Conservation (phyloP, 2,888 invertebrate genomes). For the Eudemis profundana region DNA sequence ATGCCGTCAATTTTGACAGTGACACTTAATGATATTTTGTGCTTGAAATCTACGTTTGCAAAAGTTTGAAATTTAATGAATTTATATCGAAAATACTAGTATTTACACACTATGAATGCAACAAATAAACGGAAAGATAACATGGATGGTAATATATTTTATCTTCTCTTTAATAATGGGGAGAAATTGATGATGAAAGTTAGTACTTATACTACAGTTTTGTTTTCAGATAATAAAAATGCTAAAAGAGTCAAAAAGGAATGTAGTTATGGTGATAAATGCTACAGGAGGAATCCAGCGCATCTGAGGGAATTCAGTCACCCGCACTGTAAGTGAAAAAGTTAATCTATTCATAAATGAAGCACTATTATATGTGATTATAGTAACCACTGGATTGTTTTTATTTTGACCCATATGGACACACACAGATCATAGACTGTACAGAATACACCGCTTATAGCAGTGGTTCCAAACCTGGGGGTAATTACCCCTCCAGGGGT, state of each 20-base stretch:
- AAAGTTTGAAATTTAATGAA: slow-evolving; percentile 64
- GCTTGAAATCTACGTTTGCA: slow-evolving; percentile 51
- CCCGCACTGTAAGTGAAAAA: slow-evolving; percentile 88
- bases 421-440: no score
- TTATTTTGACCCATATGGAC: no score
- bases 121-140: slow-evolving; percentile 58
- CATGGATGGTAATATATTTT: slow-evolving; percentile 54
- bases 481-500: no score
- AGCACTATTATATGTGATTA: not conserved
- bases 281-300: slow-evolving; percentile 93
- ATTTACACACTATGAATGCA: slow-evolving; percentile 52
- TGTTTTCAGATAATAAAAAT: slow-evolving; percentile 62
- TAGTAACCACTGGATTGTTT: no score
- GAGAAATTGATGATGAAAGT: not conserved
- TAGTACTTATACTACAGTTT: no score
- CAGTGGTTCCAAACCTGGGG: no score
- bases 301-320: slow-evolving; percentile 94
- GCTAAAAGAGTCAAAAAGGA: slow-evolving; percentile 74
- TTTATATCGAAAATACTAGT: slow-evolving; percentile 27
- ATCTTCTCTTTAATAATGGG: not conserved
- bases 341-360: slow-evolving; percentile 26
- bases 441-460: no score
- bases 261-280: slow-evolving; percentile 91
- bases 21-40: no score
- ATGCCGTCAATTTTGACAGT: no score